These are phyloP conservation scores for Lepidothrix coronata DNA, from an alignment of 2,113 vertebrate species.

Conservation along the genomic window DNA sequence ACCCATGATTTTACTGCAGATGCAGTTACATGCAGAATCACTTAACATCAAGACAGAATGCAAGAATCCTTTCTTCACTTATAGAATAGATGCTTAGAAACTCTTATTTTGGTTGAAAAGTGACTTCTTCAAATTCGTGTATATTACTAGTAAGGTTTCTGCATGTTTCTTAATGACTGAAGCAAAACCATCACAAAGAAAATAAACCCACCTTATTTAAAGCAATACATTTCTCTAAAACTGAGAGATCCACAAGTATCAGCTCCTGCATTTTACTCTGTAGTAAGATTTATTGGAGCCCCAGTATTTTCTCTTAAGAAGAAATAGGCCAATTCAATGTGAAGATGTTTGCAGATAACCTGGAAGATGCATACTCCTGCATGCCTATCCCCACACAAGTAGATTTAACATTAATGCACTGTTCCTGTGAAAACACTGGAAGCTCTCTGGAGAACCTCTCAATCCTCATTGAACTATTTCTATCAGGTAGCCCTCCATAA, in stretches of 20 bases:
- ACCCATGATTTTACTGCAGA: neutral
- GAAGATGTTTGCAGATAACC: neutral
- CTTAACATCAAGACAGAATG: neutral
- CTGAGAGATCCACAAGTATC: neutral
- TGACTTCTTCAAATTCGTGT: neutral
- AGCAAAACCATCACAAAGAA: neutral
- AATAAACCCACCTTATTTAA: neutral
- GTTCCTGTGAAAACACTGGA: neutral
- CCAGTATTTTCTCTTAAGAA: neutral
- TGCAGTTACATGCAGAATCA: neutral
- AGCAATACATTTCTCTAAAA: neutral
- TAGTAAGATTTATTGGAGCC: neutral
- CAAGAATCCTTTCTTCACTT: neutral
- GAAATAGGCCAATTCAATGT: neutral
- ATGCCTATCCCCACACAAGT: fast-evolving
- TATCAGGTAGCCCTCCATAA: neutral
- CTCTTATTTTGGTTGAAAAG: neutral
- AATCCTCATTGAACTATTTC: neutral
- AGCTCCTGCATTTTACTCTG: neutral
- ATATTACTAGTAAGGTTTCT: neutral
- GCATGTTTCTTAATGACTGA: neutral
- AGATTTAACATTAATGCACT: neutral
- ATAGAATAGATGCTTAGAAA: neutral
- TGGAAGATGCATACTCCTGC: neutral
- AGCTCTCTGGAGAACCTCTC: neutral